Evolutionary conservation across 1,140 invertebrate genomes (phyloP).

Genomic region (Drosophila sucinea): DNA sequence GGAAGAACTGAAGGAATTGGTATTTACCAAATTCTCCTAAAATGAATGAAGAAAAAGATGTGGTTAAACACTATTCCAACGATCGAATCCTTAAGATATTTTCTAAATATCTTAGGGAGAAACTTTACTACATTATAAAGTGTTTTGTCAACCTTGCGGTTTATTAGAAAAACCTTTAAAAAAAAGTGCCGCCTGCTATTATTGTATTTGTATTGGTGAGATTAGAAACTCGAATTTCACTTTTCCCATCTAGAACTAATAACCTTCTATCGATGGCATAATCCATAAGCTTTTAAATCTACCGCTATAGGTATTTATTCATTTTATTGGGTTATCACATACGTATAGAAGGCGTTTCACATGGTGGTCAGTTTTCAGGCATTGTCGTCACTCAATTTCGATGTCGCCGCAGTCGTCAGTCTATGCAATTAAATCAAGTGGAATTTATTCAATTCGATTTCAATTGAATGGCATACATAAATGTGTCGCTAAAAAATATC

Average conservation of each 20-base stretch:
- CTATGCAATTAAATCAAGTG: constrained; percentile 77
- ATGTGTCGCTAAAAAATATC: constrained; percentile 41
- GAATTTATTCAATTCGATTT: constrained; percentile 79
- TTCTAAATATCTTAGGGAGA: too few species aligned
- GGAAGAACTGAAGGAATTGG: constrained; percentile 89
- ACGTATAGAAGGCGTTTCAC: constrained; percentile 6
- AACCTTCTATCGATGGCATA: constrained; percentile 9
- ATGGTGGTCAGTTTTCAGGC: constrained; percentile 9
- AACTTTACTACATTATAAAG: too few species aligned
- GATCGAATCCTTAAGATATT: too few species aligned
- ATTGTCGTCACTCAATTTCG: constrained; percentile 55
- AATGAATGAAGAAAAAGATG: constrained; percentile 21
- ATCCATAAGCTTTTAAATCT: neutral
- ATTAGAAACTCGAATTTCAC: neutral
- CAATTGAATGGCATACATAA: constrained; percentile 73
- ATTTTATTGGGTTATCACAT: constrained; percentile 43
- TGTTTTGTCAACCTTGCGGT: too few species aligned
- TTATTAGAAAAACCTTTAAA: too few species aligned
- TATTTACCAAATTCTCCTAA: constrained; percentile 92
- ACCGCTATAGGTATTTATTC: neutral
- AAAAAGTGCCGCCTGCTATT: neutral
- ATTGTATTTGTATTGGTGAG: neutral
- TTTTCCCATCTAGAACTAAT: neutral
- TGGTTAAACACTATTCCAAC: too few species aligned
- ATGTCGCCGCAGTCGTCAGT: constrained; percentile 3